Evolutionary conservation across 2,797 vertebrate genomes (phyloP), one percentile per base, ranked within the genome.

Genomic region (Pagetopsis macropterus): DNA sequence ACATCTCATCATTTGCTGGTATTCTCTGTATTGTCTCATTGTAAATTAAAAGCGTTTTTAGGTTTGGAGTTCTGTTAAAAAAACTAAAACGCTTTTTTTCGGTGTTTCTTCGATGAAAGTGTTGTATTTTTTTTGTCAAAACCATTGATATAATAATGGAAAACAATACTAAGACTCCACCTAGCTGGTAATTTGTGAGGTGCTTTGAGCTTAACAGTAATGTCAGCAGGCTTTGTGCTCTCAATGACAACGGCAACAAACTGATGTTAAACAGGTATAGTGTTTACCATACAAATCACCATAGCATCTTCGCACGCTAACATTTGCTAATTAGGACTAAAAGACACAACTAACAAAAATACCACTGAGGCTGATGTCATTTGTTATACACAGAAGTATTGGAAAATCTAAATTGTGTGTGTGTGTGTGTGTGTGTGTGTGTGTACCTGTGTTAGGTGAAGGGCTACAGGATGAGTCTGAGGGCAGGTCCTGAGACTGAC

Each of bases 381-480:
- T 37, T 37, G 33, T 23, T 44, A 19, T 21, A 21, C 41, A 59
- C 40, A 13, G 9, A 59, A 59, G 37, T 44, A 27, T 8, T 48
- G 7, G 16, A n/a, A 23, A 27, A 43, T 61, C 27, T 0, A 63
- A 40, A 64, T 21, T 1, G 6, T 43, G 65, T 45, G 78, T 31
- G 6, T 37, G 33, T 21, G 21, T 33, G 33, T 33, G 33, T 33
- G 33, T 33, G 33, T 37, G 33, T 44, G 56, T 59, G 31, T 21
- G 44, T 27, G 17, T 91, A 95, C 90, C 90, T 91, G 81, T 91
- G 17, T 81, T 44, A 41, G 87, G 80, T 75, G 86, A 90, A 14
- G 65, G 59, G 33, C 52, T 50, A 43, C 83, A 76, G 4, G 79
- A 70, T 0, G 86, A 90, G 74, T 77, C 86, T 15, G 83, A 65